Base-by-base conservation (phyloP, 2,113 vertebrate species). In the Sakesphorus luctuosus region DNA sequence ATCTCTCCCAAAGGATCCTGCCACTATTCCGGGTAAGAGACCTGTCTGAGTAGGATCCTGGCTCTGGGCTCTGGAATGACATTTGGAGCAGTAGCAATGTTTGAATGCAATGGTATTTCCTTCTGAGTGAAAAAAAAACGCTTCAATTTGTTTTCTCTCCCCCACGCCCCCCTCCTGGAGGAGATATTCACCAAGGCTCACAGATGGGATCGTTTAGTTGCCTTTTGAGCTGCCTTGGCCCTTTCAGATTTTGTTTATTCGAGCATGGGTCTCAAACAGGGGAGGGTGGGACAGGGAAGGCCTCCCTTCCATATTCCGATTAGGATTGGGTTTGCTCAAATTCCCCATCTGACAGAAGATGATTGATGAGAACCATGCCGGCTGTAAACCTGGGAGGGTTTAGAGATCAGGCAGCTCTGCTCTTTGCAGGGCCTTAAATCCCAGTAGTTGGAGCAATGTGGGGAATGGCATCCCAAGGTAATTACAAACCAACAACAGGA, bases 171-270 rank as follows among this genome's bases (percentile, higher is more conserved):
- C 61, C 93, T 94, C 66, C 95, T 87, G 84, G 91, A 95, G 87
- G 82, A 97, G 84, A 90, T 88, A 88, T 36, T 89, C 8, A 83
- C 92, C 94, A 97, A 97, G 93, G 94, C 84, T 83, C 97, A 95
- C 97, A 97, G 96, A 97, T 95, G 97, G 97, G 93, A 97, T 95
- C 96, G 44, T 95, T 97, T 97, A 91, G 94, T 94, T 93, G 96
- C 88, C 91, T 96, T 98, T 97, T 95, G 91, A 98, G 97, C 91
- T 89, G 97, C 89, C 69, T 87, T 93, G 86, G 85, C 56, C 87
- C 93, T 96, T 98, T 97, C 93, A 93, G 95, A 91, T 84, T 96
- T 89, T 98, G 96, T 97, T 97, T 97, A 96, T 96, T 95, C 31
- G 59, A 95, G 90, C 87, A 76, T 84, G 87, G 94, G 47, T 96